Evolutionary conservation across 2,797 vertebrate species (phyloP).

Genomic region (Macropus fuliginosus): DNA sequence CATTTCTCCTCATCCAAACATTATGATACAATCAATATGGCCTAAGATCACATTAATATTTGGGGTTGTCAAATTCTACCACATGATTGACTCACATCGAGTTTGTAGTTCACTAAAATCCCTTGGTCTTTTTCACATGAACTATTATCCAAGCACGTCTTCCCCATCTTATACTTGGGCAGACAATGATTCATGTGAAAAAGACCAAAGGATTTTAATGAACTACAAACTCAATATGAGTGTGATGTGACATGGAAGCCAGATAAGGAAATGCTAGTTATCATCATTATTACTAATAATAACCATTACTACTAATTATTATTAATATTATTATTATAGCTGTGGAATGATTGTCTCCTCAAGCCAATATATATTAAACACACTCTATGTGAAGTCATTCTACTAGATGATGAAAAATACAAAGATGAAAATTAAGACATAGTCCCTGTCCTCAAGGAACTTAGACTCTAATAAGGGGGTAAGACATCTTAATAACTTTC

Average conservation of each 20-base stretch:
- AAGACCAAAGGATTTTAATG: background rate
- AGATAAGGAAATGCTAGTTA: background rate
- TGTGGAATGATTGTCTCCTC: background rate
- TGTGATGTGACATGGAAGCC: background rate
- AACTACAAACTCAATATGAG: background rate
- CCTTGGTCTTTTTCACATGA: background rate
- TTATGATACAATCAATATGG: background rate
- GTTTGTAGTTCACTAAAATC: background rate
- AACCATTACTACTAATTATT: background rate
- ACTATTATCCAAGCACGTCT: background rate
- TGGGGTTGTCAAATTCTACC: background rate
- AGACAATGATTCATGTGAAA: background rate
- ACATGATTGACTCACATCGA: background rate
- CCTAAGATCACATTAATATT: background rate
- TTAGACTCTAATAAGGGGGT: background rate
- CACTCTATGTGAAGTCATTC: background rate
- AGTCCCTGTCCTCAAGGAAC: background rate
- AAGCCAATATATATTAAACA: background rate
- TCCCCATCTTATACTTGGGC: background rate
- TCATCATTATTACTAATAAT: background rate
- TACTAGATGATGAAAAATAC: background rate
- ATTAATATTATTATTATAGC: background rate
- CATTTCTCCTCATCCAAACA: background rate
- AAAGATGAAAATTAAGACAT: background rate
- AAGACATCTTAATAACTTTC: background rate